phyloP scores from a whole-genome alignment of 2,113 vertebrate species.

The Phalacrocorax brasilianus region DNA sequence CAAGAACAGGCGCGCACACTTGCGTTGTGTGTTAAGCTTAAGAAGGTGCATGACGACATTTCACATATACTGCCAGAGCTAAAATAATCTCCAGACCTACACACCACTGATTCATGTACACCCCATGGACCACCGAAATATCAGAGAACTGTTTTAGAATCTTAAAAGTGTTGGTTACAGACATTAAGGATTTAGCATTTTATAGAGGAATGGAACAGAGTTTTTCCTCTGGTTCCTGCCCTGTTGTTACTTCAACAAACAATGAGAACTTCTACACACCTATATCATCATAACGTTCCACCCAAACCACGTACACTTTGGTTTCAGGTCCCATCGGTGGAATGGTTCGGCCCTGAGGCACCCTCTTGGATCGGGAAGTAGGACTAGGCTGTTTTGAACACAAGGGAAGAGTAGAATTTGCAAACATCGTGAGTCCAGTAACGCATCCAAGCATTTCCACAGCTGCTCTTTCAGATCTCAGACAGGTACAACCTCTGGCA shows the following conservation, averaged over 20 bases:
- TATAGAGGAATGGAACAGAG: neutral
- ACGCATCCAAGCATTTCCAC: neutral
- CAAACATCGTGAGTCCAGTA: neutral
- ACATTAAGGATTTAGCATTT: neutral
- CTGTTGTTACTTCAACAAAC: neutral
- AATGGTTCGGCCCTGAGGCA: constrained; percentile 86
- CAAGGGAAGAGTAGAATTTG: neutral
- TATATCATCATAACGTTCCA: constrained; percentile 94
- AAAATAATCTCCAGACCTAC: neutral
- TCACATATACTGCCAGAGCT: neutral
- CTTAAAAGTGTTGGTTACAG: neutral
- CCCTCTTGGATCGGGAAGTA: constrained; percentile 85
- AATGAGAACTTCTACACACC: constrained; percentile 65
- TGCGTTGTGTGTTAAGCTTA: neutral
- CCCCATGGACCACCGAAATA: neutral
- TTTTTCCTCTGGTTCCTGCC: neutral
- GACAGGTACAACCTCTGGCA: neutral
- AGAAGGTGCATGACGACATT: neutral
- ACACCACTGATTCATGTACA: neutral
- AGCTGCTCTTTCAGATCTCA: neutral
- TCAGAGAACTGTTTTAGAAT: neutral
- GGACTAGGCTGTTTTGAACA: constrained; percentile 83
- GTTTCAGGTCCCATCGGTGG: constrained; percentile 93
- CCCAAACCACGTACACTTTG: constrained; percentile 94
- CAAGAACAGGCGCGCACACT: neutral